A percentile compares a stretch with the other conserved stretches of the same genome.
phyloP scores from a whole-genome alignment of 2,797 vertebrate genomes.

The Peromyscus attwateri region DNA sequence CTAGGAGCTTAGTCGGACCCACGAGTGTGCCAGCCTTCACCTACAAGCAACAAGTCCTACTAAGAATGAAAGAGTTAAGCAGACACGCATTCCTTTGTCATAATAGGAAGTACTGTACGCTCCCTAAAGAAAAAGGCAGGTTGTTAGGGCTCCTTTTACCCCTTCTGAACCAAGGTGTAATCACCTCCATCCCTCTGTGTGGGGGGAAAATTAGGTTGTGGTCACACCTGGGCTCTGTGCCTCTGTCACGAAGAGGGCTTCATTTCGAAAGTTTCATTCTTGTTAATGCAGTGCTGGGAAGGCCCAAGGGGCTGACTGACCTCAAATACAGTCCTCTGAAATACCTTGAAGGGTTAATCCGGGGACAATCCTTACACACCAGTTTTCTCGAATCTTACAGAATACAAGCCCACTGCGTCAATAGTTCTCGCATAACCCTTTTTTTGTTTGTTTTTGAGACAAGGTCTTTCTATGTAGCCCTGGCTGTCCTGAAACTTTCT shows the following conservation, averaged over 20 bases:
- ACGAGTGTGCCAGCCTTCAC: not conserved
- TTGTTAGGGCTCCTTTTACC: not conserved
- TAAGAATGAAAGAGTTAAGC: not conserved
- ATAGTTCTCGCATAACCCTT: not conserved
- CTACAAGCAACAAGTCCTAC: not conserved
- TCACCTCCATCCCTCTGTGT: no score
- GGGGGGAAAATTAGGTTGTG: not conserved
- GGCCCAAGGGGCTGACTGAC: not conserved
- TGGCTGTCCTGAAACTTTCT: not conserved
- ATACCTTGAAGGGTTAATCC: not conserved
- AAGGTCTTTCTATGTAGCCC: not conserved
- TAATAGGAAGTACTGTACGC: not conserved
- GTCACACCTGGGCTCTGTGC: not conserved
- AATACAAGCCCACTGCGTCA: not conserved
- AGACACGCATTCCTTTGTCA: not conserved
- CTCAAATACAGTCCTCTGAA: not conserved
- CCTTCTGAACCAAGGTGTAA: conserved; percentile 4
- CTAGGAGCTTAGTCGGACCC: not conserved
- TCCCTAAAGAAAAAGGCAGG: not conserved
- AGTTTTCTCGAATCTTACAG: not conserved
- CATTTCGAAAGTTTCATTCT: not conserved
- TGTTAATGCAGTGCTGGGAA: not conserved
- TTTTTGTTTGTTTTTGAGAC: no score
- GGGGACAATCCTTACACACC: no score
- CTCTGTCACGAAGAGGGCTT: not conserved